These are phyloP conservation scores for Conomelus anceps DNA, from an alignment of 2,888 invertebrate genomes.

Conservation along the genomic window DNA sequence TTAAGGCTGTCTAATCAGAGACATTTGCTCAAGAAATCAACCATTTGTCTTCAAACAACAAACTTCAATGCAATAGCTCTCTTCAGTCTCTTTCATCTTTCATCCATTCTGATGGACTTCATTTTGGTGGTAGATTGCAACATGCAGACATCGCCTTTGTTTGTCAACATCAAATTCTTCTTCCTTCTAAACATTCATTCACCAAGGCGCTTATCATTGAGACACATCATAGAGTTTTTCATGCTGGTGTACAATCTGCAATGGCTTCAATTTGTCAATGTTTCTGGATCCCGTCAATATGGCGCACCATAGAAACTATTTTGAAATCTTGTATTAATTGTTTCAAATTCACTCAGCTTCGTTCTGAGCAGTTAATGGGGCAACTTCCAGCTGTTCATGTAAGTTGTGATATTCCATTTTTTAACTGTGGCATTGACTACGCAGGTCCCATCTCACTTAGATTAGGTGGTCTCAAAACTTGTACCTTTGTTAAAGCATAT, in stretches of 20 bases:
- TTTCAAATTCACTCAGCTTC: not conserved
- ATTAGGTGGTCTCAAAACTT: not conserved
- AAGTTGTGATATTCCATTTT: not conserved
- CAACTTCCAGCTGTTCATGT: not conserved
- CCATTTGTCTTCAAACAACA: no score
- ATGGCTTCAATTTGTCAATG: conserved; percentile 18
- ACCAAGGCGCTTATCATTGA: conserved; percentile 21
- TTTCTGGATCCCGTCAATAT: conserved; percentile 28
- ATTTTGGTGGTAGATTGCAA: conserved; percentile 27
- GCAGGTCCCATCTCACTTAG: conserved; percentile 30
- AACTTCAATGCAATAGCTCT: no score
- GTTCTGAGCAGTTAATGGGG: conserved; percentile 1
- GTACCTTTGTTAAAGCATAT: conserved; percentile 22
- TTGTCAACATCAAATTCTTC: not conserved
- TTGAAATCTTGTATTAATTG: conserved; percentile 28
- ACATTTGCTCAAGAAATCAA: no score
- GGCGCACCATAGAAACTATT: conserved; percentile 18
- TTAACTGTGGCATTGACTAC: conserved; percentile 25
- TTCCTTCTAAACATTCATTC: not conserved
- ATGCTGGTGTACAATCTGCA: conserved; percentile 25
- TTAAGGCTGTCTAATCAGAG: no score
- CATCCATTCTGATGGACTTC: not conserved
- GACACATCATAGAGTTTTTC: conserved; percentile 22
- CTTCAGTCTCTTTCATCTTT: not conserved
- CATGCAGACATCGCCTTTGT: conserved; percentile 17